A percentile compares a stretch with the other conserved stretches of the same genome.
Conservation (phyloP, 2,888 invertebrate species). For the Lasioglossum zephyrum region DNA sequence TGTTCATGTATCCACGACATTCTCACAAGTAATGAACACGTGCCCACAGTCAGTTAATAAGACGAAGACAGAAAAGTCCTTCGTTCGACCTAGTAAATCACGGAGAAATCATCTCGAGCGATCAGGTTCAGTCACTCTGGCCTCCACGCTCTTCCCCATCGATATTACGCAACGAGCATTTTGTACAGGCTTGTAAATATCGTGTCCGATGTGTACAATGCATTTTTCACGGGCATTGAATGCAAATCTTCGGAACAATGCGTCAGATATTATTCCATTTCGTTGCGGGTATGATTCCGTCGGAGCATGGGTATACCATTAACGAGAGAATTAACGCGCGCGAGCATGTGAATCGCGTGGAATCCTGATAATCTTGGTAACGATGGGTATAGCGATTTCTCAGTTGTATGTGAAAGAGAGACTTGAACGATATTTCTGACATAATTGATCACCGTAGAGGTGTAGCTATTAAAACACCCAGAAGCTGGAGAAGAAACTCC, state of each 20-base stretch:
- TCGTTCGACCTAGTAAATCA: neutral
- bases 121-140: conserved; percentile 5
- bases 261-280: conserved; percentile 15
- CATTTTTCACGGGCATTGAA: conserved; percentile 51
- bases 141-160: neutral
- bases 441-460: neutral
- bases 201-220: conserved; percentile 10
- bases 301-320: conserved; percentile 25
- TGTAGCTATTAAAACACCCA: neutral
- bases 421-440: neutral
- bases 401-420: neutral
- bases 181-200: conserved; percentile 22
- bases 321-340: conserved; percentile 26
- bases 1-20: too few relatives aligned
- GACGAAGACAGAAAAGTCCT: neutral
- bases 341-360: conserved; percentile 11
- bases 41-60: too few relatives aligned
- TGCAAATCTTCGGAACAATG: conserved; percentile 49
- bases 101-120: neutral
- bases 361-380: conserved; percentile 23
- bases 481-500: neutral
- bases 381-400: neutral
- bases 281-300: conserved; percentile 16
- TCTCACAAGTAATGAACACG: too few relatives aligned
- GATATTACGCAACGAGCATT: conserved; percentile 24